Percentiles rank a stretch among this genome's conserved stretches.
These are phyloP conservation scores for Torymus tubicola DNA, from an alignment of 2,888 invertebrate species.

Conservation along the genomic window DNA sequence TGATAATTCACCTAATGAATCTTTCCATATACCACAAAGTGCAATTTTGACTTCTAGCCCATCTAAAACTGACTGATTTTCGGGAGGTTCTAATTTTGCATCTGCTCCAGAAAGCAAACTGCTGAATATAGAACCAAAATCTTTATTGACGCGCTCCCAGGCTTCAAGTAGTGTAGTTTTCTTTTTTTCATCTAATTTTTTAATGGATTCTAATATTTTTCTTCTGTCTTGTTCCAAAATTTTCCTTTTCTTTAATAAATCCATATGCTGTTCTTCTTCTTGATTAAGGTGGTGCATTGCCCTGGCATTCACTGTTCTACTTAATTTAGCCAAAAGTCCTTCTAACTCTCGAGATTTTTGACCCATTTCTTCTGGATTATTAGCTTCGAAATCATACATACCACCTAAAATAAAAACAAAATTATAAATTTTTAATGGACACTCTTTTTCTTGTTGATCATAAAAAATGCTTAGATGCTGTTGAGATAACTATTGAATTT, in stretches of 20 bases:
- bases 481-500: too few relatives aligned
- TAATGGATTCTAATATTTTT: conserved; percentile 87
- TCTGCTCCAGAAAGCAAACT: conserved; percentile 93
- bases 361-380: conserved; percentile 80
- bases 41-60: conserved; percentile 95
- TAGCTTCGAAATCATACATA: conserved; percentile 83
- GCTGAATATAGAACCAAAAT: conserved; percentile 96
- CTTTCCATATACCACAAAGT: conserved; percentile 96
- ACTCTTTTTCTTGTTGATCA: too few relatives aligned
- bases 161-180: conserved; percentile 88
- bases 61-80: conserved; percentile 85
- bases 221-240: conserved; percentile 86
- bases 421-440: conserved; percentile 10
- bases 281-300: conserved; percentile 92
- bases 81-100: conserved; percentile 88
- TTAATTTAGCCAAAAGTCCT: conserved; percentile 82
- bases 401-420: conserved; percentile 76
- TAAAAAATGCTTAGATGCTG: neutral
- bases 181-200: conserved; percentile 94
- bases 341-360: conserved; percentile 78
- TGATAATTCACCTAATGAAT: conserved; percentile 95
- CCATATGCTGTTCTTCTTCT: conserved; percentile 89
- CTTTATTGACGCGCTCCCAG: conserved; percentile 89
- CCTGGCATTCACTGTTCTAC: conserved; percentile 86
- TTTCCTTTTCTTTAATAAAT: conserved; percentile 81